Conservation (phyloP, 2,113 vertebrate species). For the Seriola rivoliana region DNA sequence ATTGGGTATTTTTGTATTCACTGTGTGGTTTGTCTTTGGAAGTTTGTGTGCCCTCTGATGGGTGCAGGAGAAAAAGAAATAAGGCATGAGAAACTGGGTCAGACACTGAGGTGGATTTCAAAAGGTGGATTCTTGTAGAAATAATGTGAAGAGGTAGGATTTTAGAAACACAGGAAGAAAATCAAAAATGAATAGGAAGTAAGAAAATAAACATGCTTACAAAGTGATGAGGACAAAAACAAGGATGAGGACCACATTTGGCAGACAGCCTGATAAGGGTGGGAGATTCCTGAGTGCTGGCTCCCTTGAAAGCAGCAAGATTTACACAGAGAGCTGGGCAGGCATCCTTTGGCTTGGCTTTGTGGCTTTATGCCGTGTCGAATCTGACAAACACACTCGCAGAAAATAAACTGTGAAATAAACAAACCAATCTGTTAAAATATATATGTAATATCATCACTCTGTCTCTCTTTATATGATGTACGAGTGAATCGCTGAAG, state of each 20-base stretch:
- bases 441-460: neutral
- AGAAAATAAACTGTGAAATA: constrained; percentile 57
- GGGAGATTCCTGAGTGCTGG: constrained; percentile 20
- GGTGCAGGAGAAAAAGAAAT: constrained; percentile 22
- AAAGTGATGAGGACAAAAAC: constrained; percentile 1
- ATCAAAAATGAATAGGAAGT: neutral
- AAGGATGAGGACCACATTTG: constrained; percentile 17
- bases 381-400: constrained; percentile 49
- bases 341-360: constrained; percentile 40
- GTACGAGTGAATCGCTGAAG: constrained; percentile 5
- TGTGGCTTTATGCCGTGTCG: constrained; percentile 27
- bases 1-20: constrained; percentile 48
- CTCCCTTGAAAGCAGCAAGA: constrained; percentile 5
- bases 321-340: constrained; percentile 28
- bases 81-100: constrained; percentile 63
- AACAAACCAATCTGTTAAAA: constrained; percentile 71
- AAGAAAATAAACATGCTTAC: neutral
- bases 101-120: constrained; percentile 39
- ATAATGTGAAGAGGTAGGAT: constrained; percentile 13
- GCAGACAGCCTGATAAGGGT: constrained; percentile 24
- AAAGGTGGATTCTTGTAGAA: constrained; percentile 31
- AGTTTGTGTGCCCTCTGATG: constrained; percentile 31
- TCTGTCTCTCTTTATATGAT: constrained; percentile 4
- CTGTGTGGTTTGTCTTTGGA: constrained; percentile 38
- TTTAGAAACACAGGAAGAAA: constrained; percentile 12